Base-by-base conservation (phyloP, 2,797 vertebrate species). In the Phrynocephalus vlangalii region DNA sequence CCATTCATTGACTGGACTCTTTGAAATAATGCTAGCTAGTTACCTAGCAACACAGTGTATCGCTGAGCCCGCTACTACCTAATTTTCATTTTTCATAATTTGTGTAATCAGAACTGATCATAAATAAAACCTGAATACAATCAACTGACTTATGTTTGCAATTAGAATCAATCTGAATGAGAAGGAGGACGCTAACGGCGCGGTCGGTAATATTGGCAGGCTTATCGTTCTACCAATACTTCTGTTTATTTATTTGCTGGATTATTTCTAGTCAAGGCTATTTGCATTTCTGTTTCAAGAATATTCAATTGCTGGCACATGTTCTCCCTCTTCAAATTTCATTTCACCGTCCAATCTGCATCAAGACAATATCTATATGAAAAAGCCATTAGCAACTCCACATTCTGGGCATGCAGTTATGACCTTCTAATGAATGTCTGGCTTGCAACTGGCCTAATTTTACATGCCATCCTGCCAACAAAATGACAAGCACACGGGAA, bases 61-160 rank as follows among this genome's bases (percentile, higher is more conserved):
- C 93, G 93, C 92, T 92, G 86, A 92, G 90, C 90, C 91, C 86
- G 84, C 96, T 96, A 95, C 91, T 96, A 88, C 71, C 91, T 90
- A 92, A 95, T 95, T 94, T 94, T 93, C 95, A 95, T 97, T 96
- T 97, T 94, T 96, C 95, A 96, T 96, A 95, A 96, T 97, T 96
- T 95, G 92, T 95, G 93, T 95, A 96, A 96, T 96, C 95, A 97
- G 92, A 96, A 93, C 78, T 92, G 93, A 96, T 95, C 94, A 94
- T 95, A 96, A 96, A 96, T 96, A 96, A 96, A 95, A 94, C 92
- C 93, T 91, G 88, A 92, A 95, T 93, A 95, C 94, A 95, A 95
- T 94, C 93, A 93, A 92, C 93, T 93, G 94, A 94, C 93, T 96
- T 95, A 93, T 93, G 93, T 87, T 96, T 96, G 92, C 93, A 96